Evolutionary conservation across 2,113 vertebrate species (phyloP), one percentile per base, ranked within the genome.

Genomic region (Vimba vimba): DNA sequence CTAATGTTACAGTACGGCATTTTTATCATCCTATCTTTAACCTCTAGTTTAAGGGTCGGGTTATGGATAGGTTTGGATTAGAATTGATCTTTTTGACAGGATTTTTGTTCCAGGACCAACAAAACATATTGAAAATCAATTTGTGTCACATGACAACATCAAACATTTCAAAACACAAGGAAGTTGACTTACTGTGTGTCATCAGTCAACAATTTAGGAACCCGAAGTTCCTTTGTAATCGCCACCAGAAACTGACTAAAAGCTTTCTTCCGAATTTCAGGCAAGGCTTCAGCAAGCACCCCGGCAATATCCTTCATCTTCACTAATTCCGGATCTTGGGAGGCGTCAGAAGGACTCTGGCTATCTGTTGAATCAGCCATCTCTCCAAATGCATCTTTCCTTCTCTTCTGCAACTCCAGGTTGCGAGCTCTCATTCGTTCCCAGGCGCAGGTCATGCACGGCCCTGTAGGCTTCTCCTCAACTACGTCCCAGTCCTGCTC

Each of bases 391-490:
- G 25, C 79, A 47, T 4, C 45, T 52, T 85, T 77, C 50, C 57
- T 69, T 78, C 81, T 89, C 74, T 71, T 87, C 83, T 89, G 88
- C 62, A 90, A 13, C 76, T 90, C 86, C 77, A 86, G 47, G 10
- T 75, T 79, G 13, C 88, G 87, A 39, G 62, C 84, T 43, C 52
- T 84, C 89, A 89, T 90, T 81, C 89, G 47, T 66, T 91, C 90
- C 87, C 90, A 91, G 7, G 89, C 89, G 4, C 90, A 90, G 76
- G 90, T 91, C 80, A 88, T 88, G 52, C 90, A 91, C 1, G 89
- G 89, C 52, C 86, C 87, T 12, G 23, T 27, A 17, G 77, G 74
- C 27, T 83, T 87, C 47, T 85, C 77, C 19, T 43, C 74, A 5
- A 90, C 66, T 30, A 90, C 50, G 60, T 91, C 90, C 76, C 64